A percentile compares a stretch with the other conserved stretches of the same genome.
phyloP scores from a whole-genome alignment of 1,140 invertebrate genomes.

The Conus ventricosus region DNA sequence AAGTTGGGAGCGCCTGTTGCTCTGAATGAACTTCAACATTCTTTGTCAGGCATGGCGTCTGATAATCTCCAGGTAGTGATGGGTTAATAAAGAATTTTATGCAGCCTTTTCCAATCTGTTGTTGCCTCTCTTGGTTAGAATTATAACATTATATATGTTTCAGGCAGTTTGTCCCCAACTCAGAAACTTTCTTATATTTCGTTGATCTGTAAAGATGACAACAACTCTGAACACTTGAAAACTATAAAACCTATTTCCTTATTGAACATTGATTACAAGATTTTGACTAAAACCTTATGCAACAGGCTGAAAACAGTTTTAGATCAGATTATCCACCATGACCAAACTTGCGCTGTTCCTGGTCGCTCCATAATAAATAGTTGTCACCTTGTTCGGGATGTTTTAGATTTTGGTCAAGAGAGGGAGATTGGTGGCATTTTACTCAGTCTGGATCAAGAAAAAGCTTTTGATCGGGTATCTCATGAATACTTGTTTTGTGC shows the following conservation, averaged over 20 bases:
- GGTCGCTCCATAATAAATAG: conserved; percentile 44
- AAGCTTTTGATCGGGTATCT: conserved; percentile 39
- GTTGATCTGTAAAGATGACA: conserved; percentile 45
- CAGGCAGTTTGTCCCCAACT: conserved; percentile 12
- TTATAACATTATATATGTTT: conserved; percentile 26
- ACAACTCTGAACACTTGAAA: conserved; percentile 37
- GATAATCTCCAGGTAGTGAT: conserved; percentile 49
- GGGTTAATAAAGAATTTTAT: conserved; percentile 50
- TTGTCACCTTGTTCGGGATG: conserved; percentile 34
- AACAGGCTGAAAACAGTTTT: conserved; percentile 24
- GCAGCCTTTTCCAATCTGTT: conserved; percentile 36
- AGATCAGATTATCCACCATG: conserved; percentile 25
- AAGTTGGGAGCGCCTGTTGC: conserved; percentile 28
- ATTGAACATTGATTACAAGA: conserved; percentile 40
- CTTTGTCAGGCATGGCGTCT: conserved; percentile 36
- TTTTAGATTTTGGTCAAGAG: conserved; percentile 39
- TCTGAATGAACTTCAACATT: conserved; percentile 26
- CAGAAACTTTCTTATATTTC: conserved; percentile 44
- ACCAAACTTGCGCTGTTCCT: conserved; percentile 41
- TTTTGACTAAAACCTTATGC: conserved; percentile 38
- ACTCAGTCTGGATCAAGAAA: conserved; percentile 34
- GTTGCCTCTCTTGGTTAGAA: background rate
- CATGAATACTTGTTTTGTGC: conserved; percentile 34
- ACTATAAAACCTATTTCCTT: conserved; percentile 49
- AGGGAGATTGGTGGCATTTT: conserved; percentile 21